A percentile compares a stretch with the other conserved stretches of the same genome.
phyloP scores from a whole-genome alignment of 2,113 vertebrate genomes.

The Jaculus jaculus region DNA sequence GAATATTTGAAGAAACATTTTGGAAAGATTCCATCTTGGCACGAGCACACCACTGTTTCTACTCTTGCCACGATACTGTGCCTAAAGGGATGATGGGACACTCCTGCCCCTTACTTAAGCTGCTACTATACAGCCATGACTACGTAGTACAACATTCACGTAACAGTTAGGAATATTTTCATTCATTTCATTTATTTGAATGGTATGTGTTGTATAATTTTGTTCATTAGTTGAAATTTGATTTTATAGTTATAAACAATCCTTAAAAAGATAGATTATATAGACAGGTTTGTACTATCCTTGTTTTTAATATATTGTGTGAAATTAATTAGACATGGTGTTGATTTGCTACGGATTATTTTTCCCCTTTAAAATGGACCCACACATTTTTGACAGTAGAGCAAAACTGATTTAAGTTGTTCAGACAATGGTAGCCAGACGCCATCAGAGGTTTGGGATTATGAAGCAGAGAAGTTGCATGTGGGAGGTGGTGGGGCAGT shows the following conservation, averaged over 20 bases:
- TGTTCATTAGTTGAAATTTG: not conserved
- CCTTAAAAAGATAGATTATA: not conserved
- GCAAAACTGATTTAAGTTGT: not conserved
- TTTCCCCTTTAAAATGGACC: not conserved
- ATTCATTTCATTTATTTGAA: not conserved
- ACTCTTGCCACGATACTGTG: not conserved
- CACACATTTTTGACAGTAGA: not conserved
- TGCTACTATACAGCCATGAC: not conserved
- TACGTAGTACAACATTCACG: not conserved
- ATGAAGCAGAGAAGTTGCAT: not conserved
- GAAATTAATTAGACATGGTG: not conserved
- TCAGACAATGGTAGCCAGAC: not conserved
- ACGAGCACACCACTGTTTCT: not conserved
- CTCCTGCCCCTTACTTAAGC: not conserved
- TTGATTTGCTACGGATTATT: not conserved
- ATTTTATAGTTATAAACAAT: not conserved
- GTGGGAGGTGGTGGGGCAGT: not conserved
- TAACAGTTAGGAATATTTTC: not conserved
- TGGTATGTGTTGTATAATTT: not conserved
- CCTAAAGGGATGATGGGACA: not conserved
- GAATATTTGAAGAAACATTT: not conserved
- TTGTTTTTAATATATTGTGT: not conserved
- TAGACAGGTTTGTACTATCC: not conserved
- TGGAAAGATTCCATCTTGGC: not conserved
- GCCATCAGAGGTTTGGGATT: slow-evolving; percentile 8